Evolutionary conservation across 2,888 invertebrate species (phyloP), one percentile per base, ranked within the genome.

Genomic region (Axea sp.): DNA sequence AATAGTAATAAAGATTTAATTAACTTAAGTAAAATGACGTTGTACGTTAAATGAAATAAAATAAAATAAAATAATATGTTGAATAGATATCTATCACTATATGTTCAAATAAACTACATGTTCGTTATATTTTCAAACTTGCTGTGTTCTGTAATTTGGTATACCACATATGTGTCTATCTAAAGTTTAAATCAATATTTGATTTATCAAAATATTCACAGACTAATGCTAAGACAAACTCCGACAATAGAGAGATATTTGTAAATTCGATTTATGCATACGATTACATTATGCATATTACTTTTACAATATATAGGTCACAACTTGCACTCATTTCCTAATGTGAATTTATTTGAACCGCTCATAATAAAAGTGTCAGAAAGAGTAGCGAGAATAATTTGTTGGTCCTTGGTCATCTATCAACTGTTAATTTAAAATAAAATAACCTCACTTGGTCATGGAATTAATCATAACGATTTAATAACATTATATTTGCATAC

Each of bases 311-410:
- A n/a, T n/a, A n/a, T 33, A 19, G 37, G 7, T 69, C 62, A 49
- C 33, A 26, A 31, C 49, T 55, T 31, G 7, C 22, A 4, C 17
- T 14, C 11, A 35, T 37, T 62, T 45, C 51, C 55, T 26, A 43
- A 55, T 55, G 39, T 55, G 31, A 47, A 53, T 71, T 43, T 64
- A 26, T 43, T 57, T 51, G 49, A 51, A 49, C 64, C 39, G 57
- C 12, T 19, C 24, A 19, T 43, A 62, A 49, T 64, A 35, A 64
- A 33, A 71, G 37, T 33, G 41, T 28, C 28, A 41, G n/a, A n/a
- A n/a, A n/a, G n/a, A n/a, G n/a, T n/a, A n/a, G n/a, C n/a, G n/a
- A n/a, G n/a, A n/a, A n/a, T n/a, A n/a, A n/a, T n/a, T n/a, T n/a
- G n/a, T n/a, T n/a, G n/a, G n/a, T n/a, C n/a, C n/a, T n/a, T n/a